Evolutionary conservation across 2,113 vertebrate genomes (phyloP), one percentile per base, ranked within the genome.

Genomic region (Calidris pugnax): DNA sequence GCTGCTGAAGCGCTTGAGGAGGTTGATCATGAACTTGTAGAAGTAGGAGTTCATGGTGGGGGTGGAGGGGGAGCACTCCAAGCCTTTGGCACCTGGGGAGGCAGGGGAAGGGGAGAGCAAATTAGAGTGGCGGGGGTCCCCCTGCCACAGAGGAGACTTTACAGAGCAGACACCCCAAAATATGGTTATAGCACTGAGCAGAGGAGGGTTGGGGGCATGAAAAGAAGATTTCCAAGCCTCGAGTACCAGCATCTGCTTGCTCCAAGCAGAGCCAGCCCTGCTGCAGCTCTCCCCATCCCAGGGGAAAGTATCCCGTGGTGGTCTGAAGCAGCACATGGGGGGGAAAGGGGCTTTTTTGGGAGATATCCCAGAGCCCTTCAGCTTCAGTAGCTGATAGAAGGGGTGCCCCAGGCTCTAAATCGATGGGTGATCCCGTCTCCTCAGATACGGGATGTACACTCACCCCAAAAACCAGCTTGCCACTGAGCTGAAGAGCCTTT

Each of bases 11-110:
- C 99, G 98, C 95, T 99, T 99, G 91, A 99, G 98, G 60, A 99
- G 98, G 98, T 99, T 99, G 97, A 99, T 99, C 99, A 99, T 99
- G 97, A 99, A 99, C 97, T 99, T 99, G 96, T 99, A 99, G 94
- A 99, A 99, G 96, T 99, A 99, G 33, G 99, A 99, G 97, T 99
- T 99, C 99, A 99, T 99, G 94, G 99, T 99, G n/a, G 99, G 99
- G 22, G 99, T 99, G 16, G 99, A 99, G 33, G 99, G 99, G 5
- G 99, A 99, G 30, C 98, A 98, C 86, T 99, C 99, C 39, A 97
- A 85, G 63, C 97, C 98, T 95, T 98, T 99, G n/a, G 97, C 66
- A 90, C 97, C 98, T 98, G 97, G 15, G 92, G 51, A 88, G 48
- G 67, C 45, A 78, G n/a, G 27, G 24, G 39, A 87, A 94, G 7